These are phyloP conservation scores for Thera britannica DNA, from an alignment of 2,888 invertebrate species.

Conservation along the genomic window DNA sequence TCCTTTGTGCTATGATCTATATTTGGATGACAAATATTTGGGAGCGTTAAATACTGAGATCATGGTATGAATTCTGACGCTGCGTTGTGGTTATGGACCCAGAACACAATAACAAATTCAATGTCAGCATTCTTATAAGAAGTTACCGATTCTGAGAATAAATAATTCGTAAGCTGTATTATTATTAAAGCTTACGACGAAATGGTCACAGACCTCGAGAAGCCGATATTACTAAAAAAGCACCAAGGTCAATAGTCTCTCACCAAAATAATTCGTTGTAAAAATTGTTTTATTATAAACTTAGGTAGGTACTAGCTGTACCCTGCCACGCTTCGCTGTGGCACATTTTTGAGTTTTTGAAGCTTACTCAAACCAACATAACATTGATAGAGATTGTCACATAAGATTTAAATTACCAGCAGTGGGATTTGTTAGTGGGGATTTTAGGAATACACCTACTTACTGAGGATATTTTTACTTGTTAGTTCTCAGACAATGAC, in stretches of 20 bases:
- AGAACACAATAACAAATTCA: constrained; percentile 50
- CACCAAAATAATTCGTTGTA: constrained; percentile 16
- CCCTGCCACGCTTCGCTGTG: too few relatives aligned
- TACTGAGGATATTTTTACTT: too few relatives aligned
- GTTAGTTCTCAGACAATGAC: not conserved
- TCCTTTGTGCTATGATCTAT: not conserved
- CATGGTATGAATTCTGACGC: not conserved
- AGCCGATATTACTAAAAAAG: constrained; percentile 40
- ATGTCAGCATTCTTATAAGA: constrained; percentile 50
- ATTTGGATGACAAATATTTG: not conserved
- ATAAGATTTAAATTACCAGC: too few relatives aligned
- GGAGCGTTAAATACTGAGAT: not conserved
- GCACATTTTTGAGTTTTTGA: too few relatives aligned
- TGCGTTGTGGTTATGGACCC: not conserved
- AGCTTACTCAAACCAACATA: too few relatives aligned
- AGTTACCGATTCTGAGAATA: constrained; percentile 45
- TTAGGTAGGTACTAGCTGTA: too few relatives aligned
- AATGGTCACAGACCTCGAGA: constrained; percentile 64
- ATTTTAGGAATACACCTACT: too few relatives aligned
- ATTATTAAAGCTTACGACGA: constrained; percentile 46
- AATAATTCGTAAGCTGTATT: constrained; percentile 49
- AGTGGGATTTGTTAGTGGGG: too few relatives aligned
- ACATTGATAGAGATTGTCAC: too few relatives aligned
- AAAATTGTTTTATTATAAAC: constrained; percentile 13
- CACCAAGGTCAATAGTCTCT: constrained; percentile 61